Evolutionary conservation across 2,113 vertebrate genomes (phyloP).

Genomic region (Ptilonorhynchus violaceus): DNA sequence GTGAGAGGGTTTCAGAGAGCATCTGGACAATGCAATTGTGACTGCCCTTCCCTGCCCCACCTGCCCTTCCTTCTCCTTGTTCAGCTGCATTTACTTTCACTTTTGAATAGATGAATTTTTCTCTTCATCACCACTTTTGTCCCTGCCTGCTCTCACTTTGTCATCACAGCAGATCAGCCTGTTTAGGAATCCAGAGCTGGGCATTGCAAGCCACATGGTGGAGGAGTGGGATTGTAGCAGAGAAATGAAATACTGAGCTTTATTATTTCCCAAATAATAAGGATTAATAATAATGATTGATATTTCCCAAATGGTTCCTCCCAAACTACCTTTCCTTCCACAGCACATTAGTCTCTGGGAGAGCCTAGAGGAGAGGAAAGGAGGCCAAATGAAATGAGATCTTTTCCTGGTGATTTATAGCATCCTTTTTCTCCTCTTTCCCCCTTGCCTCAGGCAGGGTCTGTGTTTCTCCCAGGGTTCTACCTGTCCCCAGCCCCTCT

Average conservation of each 20-base stretch:
- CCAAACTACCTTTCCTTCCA: background rate
- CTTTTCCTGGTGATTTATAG: background rate
- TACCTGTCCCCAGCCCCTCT: background rate
- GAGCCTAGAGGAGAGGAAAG: background rate
- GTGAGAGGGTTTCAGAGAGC: background rate
- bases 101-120: background rate
- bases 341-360: background rate
- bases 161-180: background rate
- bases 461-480: background rate
- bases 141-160: fast-evolving
- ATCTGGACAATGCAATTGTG: fast-evolving
- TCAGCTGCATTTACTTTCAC: background rate
- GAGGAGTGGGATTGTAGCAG: background rate
- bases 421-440: background rate
- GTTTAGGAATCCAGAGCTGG: background rate
- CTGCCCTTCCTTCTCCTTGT: background rate
- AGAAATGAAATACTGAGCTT: background rate
- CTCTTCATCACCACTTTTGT: background rate
- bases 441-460: background rate
- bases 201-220: fast-evolving
- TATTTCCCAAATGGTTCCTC: background rate
- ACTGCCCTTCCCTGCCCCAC: too few relatives aligned
- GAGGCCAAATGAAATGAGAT: background rate
- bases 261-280: background rate
- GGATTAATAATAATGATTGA: background rate